Evolutionary conservation across 2,113 vertebrate genomes (phyloP).

Genomic region (Plecotus auritus): DNA sequence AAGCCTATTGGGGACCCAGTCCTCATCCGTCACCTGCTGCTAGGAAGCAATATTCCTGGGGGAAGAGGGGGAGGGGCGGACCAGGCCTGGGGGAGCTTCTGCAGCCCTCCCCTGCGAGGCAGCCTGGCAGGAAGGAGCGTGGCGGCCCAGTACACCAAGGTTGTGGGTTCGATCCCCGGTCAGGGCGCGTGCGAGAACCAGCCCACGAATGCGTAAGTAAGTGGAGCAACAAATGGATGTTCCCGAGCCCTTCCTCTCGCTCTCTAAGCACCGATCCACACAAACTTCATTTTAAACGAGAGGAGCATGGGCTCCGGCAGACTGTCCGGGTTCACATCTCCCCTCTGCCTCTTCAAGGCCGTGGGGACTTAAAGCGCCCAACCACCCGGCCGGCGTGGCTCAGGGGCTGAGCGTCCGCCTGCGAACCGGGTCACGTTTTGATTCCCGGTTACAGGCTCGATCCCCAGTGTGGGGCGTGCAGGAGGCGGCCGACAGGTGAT

Average conservation of each 20-base stretch:
- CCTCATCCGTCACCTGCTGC: neutral
- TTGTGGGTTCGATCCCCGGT: neutral
- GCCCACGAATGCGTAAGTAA: no score
- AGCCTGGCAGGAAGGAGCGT: neutral
- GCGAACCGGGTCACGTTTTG: no score
- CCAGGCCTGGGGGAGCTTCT: neutral
- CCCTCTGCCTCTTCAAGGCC: neutral
- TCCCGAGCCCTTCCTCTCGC: neutral
- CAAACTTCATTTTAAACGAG: neutral
- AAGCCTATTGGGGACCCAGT: neutral
- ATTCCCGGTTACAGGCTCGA: no score
- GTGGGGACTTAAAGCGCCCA: neutral
- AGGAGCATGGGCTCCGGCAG: neutral
- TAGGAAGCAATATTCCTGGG: neutral
- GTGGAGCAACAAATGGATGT: no score
- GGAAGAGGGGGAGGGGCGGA: accelerated
- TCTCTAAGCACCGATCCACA: neutral
- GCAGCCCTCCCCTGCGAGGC: neutral
- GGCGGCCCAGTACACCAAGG: neutral
- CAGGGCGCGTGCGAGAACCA: neutral
- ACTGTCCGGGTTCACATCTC: neutral
- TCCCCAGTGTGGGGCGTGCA: no score
- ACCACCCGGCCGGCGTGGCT: no score
- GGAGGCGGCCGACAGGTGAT: no score
- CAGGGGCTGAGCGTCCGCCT: no score